These are phyloP conservation scores for Crotalus viridis DNA, from an alignment of 2,113 vertebrate species.

Conservation along the genomic window DNA sequence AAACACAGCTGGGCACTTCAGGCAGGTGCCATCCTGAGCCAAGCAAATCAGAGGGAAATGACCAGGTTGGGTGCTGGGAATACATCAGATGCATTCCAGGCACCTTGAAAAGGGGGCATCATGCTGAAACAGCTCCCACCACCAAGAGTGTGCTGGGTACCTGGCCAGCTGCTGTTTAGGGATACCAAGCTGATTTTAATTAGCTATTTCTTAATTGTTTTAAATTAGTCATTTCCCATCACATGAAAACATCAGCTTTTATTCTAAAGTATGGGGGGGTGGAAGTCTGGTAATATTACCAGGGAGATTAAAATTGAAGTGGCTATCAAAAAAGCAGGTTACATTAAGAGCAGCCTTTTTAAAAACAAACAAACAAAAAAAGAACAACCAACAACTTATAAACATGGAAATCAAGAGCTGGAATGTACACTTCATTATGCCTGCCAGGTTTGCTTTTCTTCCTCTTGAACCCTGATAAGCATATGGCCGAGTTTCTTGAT, in stretches of 20 bases:
- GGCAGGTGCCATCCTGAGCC: conserved; percentile 44
- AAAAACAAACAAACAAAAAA: background rate
- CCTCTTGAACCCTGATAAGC: background rate
- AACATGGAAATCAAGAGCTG: background rate
- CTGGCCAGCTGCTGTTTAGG: conserved; percentile 65
- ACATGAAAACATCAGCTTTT: conserved; percentile 24
- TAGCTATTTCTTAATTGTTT: conserved; percentile 71
- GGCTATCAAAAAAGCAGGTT: background rate
- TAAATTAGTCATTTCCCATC: conserved; percentile 64
- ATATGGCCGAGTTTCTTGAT: background rate
- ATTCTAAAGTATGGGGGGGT: conserved; percentile 31
- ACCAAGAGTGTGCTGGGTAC: conserved; percentile 32
- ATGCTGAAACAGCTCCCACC: conserved; percentile 31
- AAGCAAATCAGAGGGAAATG: background rate
- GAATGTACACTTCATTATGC: background rate
- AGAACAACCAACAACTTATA: background rate
- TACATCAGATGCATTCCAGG: conserved; percentile 26
- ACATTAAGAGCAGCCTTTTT: background rate
- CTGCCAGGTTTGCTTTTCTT: background rate
- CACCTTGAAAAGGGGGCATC: conserved; percentile 37
- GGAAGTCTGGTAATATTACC: conserved; percentile 12
- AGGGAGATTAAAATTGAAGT: conserved; percentile 7
- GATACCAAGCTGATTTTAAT: conserved; percentile 70
- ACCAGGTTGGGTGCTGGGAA: background rate
- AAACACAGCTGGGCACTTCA: conserved; percentile 74